A percentile compares a stretch with the other conserved stretches of the same genome.
These are phyloP conservation scores for Ctena decussata DNA, from an alignment of 2,888 invertebrate species.

Conservation along the genomic window DNA sequence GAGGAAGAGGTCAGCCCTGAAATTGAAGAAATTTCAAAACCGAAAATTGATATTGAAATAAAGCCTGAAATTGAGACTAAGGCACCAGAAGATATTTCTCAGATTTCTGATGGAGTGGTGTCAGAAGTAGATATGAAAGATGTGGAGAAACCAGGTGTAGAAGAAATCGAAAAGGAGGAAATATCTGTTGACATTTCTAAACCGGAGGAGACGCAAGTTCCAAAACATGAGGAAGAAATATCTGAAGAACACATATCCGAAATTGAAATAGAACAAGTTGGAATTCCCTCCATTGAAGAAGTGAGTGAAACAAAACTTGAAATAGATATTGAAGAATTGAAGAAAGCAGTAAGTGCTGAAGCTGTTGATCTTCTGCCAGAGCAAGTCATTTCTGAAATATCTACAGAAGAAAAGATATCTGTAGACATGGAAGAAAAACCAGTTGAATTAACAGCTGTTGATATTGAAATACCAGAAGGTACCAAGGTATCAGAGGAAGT, in stretches of 20 bases:
- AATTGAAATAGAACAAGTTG: neutral
- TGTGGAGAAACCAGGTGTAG: neutral
- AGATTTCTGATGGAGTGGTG: neutral
- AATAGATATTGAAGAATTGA: conserved; percentile 12
- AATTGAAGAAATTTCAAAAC: conserved; percentile 11
- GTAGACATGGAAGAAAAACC: conserved; percentile 17
- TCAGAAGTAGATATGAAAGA: conserved; percentile 9
- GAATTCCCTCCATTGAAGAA: conserved; percentile 8
- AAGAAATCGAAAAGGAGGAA: neutral
- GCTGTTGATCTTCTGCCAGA: conserved; percentile 9
- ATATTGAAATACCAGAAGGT: conserved; percentile 33
- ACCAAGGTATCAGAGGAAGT: conserved; percentile 17
- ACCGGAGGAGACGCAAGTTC: conserved; percentile 2
- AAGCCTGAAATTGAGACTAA: conserved; percentile 20
- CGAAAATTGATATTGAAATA: neutral
- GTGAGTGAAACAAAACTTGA: neutral
- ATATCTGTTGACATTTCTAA: neutral
- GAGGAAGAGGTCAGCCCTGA: neutral
- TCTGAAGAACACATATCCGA: neutral
- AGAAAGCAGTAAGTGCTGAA: neutral
- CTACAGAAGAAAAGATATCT: conserved; percentile 16
- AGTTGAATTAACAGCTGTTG: conserved; percentile 20
- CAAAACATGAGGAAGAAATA: neutral
- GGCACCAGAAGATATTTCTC: neutral
- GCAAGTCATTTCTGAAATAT: conserved; percentile 18